Conservation (phyloP, 1,140 invertebrate genomes). For the Laupala kohalensis region DNA sequence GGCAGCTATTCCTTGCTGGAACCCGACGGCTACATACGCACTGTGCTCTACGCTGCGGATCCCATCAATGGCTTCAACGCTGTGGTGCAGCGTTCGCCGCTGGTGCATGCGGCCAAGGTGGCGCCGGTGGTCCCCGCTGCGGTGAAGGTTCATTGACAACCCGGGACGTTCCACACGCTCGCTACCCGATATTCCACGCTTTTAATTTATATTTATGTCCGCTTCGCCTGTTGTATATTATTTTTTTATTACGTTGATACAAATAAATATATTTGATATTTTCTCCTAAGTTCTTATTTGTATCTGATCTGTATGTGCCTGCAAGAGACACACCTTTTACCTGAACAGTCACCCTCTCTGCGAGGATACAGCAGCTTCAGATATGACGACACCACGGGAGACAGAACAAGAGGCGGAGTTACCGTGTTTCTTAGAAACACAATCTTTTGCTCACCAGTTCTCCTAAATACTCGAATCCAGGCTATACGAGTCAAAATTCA, state of each 20-base stretch:
- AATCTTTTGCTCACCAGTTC: too few relatives aligned
- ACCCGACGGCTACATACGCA: constrained; percentile 38
- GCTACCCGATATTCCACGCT: background rate
- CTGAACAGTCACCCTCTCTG: too few relatives aligned
- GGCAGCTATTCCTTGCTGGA: constrained; percentile 40
- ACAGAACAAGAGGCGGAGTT: too few relatives aligned
- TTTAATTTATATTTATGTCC: background rate
- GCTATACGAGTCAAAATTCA: too few relatives aligned
- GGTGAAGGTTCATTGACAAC: background rate
- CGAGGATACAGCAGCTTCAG: too few relatives aligned
- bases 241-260: background rate
- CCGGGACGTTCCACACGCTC: too few relatives aligned
- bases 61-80: constrained; percentile 18
- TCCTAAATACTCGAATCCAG: too few relatives aligned
- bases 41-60: constrained; percentile 38
- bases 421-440: too few relatives aligned
- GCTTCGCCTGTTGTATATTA: background rate
- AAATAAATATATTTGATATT: background rate
- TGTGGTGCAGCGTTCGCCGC: constrained; percentile 6
- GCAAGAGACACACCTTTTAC: too few relatives aligned
- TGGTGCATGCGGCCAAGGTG: background rate
- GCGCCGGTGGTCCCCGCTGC: background rate
- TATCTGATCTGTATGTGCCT: too few relatives aligned
- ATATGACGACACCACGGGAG: too few relatives aligned
- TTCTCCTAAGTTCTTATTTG: too few relatives aligned